Evolutionary conservation across 2,113 vertebrate genomes (phyloP), one percentile per base, ranked within the genome.

Genomic region (Hippoglossus stenolepis): DNA sequence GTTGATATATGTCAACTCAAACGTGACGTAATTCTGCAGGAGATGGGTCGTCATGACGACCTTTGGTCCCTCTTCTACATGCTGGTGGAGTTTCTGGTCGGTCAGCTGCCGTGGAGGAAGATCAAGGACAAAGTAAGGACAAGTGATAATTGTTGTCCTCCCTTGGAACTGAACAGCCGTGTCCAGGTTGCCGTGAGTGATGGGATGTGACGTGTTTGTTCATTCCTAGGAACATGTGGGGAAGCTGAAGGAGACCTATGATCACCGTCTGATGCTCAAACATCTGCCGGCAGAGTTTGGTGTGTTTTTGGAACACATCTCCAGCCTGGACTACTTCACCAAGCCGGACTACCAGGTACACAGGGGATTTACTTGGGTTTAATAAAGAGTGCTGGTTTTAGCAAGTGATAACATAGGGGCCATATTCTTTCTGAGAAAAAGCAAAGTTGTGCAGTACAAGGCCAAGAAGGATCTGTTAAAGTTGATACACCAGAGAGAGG

Each of bases 61-160:
- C 95, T 99, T 69, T 99, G 98, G 98, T 99, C 98, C 84, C 94
- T 99, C 31, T 99, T 99, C 93, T 99, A 99, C 93, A 99, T 99
- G 98, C 91, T 99, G 91, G 97, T 99, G 83, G 98, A 99, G 85
- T 99, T 99, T 91, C 94, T 98, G 66, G 96, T 98, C 67, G 98
- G 98, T 43, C 98, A 99, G 79, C 85, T 99, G 82, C 98, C 98
- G n/a, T 99, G 98, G 98, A 96, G 98, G 88, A 99, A 99, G 93
- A 99, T 99, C 92, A 99, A 99, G 89, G 97, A 99, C 90, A 99
- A 99, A 94, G 98, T 98, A 90, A 95, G 90, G 51, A n/a, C 3
- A 11, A 12, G 0, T 28, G 47, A 31, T 70, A 20, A 28, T 10
- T 53, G 0, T 13, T 57, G 14, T 17, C 38, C 28, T 9, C 26